These are phyloP conservation scores for Serinus canaria DNA, from an alignment of 2,113 vertebrate species.

Conservation along the genomic window DNA sequence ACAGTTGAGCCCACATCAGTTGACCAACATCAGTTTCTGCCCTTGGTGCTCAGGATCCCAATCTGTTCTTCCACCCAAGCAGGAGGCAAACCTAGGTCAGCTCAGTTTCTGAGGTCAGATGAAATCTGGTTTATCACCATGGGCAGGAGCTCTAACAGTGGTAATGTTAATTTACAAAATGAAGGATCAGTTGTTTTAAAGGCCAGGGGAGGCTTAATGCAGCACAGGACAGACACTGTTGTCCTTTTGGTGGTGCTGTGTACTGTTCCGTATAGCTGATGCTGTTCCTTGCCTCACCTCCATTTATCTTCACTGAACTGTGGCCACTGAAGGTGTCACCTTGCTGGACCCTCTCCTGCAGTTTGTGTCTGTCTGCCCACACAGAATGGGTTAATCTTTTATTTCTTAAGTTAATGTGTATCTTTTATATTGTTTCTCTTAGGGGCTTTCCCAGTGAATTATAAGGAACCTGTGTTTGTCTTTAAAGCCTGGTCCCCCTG, in stretches of 20 bases:
- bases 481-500: background rate
- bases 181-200: background rate
- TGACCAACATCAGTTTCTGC: background rate
- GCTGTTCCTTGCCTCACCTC: background rate
- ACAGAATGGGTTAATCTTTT: background rate
- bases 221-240: background rate
- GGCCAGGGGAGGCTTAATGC: background rate
- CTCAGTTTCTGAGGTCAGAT: background rate
- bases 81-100: background rate
- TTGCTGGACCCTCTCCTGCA: background rate
- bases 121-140: background rate
- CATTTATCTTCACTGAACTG: background rate
- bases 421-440: background rate
- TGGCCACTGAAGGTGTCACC: background rate
- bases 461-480: background rate
- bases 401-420: background rate
- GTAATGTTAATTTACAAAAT: background rate
- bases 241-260: background rate
- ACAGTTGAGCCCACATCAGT: background rate
- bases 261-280: background rate
- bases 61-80: background rate
- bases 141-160: background rate
- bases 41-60: background rate
- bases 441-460: background rate
- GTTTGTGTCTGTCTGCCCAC: accelerated